A percentile compares a stretch with the other conserved stretches of the same genome.
These are phyloP conservation scores for Stictocephala bisonia DNA, from an alignment of 2,888 invertebrate genomes.

Conservation along the genomic window DNA sequence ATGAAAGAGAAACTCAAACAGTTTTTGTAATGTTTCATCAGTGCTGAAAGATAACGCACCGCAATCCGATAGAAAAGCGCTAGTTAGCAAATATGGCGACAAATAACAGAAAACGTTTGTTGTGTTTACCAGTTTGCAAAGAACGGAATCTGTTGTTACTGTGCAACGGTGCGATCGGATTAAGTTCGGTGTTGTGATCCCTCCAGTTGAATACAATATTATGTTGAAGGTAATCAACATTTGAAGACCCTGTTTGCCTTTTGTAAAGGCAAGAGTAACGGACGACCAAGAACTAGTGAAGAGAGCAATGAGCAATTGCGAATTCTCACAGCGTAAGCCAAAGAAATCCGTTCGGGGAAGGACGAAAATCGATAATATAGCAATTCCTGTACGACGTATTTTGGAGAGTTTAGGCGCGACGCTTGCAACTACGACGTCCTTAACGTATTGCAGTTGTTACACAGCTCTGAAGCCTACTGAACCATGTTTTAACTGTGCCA, in stretches of 20 bases:
- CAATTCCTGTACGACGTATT: too few species aligned
- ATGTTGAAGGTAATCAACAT: slow-evolving; percentile 32
- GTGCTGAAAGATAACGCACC: not conserved
- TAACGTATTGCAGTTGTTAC: too few species aligned
- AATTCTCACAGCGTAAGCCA: too few species aligned
- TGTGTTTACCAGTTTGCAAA: slow-evolving; percentile 38
- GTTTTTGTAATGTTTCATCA: too few species aligned
- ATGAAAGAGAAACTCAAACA: slow-evolving; percentile 12
- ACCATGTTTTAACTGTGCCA: too few species aligned
- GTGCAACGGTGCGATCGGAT: slow-evolving; percentile 34
- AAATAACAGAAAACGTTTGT: slow-evolving; percentile 15
- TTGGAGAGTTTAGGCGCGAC: too few species aligned
- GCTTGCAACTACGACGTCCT: too few species aligned
- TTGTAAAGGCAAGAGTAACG: slow-evolving; percentile 42
- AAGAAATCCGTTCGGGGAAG: too few species aligned
- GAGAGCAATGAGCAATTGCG: slow-evolving; percentile 20
- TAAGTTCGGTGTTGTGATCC: slow-evolving; percentile 35
- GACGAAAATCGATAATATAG: too few species aligned
- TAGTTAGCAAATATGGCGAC: slow-evolving; percentile 27
- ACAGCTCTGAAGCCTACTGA: too few species aligned
- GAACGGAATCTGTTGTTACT: slow-evolving; percentile 42
- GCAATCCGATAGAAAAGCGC: slow-evolving; percentile 17
- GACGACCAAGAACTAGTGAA: slow-evolving; percentile 23
- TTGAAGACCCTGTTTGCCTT: slow-evolving; percentile 36
- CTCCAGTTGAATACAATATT: slow-evolving; percentile 31